These are phyloP conservation scores for Leucoptera coffeella DNA, from an alignment of 2,888 invertebrate genomes.

Conservation along the genomic window DNA sequence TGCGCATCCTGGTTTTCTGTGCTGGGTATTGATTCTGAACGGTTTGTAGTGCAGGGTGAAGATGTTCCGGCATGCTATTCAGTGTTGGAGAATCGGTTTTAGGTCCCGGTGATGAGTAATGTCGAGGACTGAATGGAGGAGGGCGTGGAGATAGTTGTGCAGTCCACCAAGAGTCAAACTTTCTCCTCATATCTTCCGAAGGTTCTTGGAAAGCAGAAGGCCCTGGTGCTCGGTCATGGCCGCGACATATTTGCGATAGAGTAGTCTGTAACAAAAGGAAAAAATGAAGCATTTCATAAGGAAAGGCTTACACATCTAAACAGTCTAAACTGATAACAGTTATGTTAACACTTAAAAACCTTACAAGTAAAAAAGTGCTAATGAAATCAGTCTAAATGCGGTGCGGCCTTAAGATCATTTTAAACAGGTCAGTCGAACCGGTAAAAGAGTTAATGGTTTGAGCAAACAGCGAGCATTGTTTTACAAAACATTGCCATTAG, in stretches of 20 bases:
- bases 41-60: conserved; percentile 71
- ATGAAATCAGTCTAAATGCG: no score
- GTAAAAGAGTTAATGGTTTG: conserved; percentile 42
- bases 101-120: conserved; percentile 42
- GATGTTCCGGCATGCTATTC: conserved; percentile 43
- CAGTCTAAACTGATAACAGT: no score
- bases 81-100: conserved; percentile 45
- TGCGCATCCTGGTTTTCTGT: conserved; percentile 91
- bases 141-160: conserved; percentile 63
- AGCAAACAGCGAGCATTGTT: conserved; percentile 44
- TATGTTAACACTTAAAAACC: no score
- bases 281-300: conserved; percentile 7
- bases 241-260: conserved; percentile 77
- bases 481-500: conserved; percentile 53
- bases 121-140: conserved; percentile 42
- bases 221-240: conserved; percentile 60
- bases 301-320: neutral
- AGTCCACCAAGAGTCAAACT: conserved; percentile 90
- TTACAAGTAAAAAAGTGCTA: no score
- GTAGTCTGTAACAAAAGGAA: conserved; percentile 59
- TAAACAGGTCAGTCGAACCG: conserved; percentile 49
- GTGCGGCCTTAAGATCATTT: conserved; percentile 35
- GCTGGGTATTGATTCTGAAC: conserved; percentile 72
- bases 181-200: conserved; percentile 76
- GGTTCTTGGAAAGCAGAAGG: conserved; percentile 63